phyloP scores from a whole-genome alignment of 2,797 vertebrate genomes.

The Phoeniculus purpureus region DNA sequence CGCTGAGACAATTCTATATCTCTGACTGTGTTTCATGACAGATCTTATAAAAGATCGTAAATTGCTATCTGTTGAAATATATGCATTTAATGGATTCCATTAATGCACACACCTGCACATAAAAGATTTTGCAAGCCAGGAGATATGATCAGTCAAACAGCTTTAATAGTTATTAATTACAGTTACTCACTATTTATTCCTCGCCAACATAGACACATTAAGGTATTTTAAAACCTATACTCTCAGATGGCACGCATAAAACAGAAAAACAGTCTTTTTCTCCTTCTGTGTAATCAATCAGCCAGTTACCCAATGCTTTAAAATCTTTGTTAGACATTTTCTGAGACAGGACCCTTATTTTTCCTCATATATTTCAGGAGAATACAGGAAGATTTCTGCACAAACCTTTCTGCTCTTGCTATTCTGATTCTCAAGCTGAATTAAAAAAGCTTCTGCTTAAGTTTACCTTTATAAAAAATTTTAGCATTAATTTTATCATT shows the following conservation, averaged over 20 bases:
- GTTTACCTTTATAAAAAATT: background rate
- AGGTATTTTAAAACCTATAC: constrained; percentile 59
- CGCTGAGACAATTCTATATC: constrained; percentile 76
- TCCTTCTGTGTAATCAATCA: constrained; percentile 50
- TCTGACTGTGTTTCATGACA: constrained; percentile 78
- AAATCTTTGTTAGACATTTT: constrained; percentile 10
- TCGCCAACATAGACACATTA: constrained; percentile 49
- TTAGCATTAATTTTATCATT: background rate
- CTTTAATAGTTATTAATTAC: constrained; percentile 84
- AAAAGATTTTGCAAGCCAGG: constrained; percentile 76
- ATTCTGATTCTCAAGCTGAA: background rate
- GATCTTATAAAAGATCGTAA: constrained; percentile 81
- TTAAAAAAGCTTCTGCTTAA: background rate
- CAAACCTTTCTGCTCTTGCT: background rate
- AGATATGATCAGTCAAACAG: constrained; percentile 80
- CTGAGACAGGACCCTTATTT: background rate
- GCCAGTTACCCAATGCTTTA: background rate
- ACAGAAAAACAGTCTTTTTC: constrained; percentile 51
- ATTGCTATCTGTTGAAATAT: constrained; percentile 84
- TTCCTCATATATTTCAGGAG: background rate
- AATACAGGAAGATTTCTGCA: background rate
- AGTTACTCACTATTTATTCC: constrained; percentile 71
- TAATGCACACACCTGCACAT: constrained; percentile 79
- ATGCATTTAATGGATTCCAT: constrained; percentile 83
- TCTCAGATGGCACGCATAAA: constrained; percentile 52